A percentile compares a stretch with the other conserved stretches of the same genome.
Evolutionary conservation across 2,797 vertebrate species (phyloP).

Genomic region (Hemitrygon akajei): DNA sequence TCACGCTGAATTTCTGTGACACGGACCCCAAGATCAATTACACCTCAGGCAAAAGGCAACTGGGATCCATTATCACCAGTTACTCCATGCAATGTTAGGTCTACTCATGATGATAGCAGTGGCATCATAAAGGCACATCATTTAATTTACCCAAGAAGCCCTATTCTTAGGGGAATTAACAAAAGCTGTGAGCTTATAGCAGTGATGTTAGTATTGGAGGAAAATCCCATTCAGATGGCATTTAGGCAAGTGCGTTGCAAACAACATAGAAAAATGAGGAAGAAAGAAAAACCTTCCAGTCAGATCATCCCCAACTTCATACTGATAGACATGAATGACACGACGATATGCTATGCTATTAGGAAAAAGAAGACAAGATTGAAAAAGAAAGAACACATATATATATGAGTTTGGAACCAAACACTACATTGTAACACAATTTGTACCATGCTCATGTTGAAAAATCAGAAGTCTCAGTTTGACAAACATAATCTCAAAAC

Average conservation of each 20-base stretch:
- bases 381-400: slow-evolving; percentile 59
- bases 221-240: neutral
- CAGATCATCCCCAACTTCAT: slow-evolving; percentile 97
- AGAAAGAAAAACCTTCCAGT: slow-evolving; percentile 87
- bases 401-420: slow-evolving; percentile 44
- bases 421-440: neutral
- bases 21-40: neutral
- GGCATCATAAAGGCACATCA: neutral
- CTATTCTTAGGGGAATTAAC: neutral
- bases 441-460: neutral
- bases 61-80: neutral
- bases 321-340: slow-evolving; percentile 95
- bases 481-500: no score
- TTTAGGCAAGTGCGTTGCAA: neutral
- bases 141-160: neutral
- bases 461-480: neutral
- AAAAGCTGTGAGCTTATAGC: slow-evolving; percentile 3
- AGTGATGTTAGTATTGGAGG: slow-evolving; percentile 21
- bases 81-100: slow-evolving; percentile 1
- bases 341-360: slow-evolving; percentile 93
- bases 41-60: neutral
- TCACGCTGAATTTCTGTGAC: neutral
- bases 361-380: slow-evolving; percentile 58
- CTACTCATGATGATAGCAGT: neutral
- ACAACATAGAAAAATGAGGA: slow-evolving; percentile 44